These are phyloP conservation scores for Agrotis ipsilon DNA, from an alignment of 2,888 invertebrate genomes.

Conservation along the genomic window DNA sequence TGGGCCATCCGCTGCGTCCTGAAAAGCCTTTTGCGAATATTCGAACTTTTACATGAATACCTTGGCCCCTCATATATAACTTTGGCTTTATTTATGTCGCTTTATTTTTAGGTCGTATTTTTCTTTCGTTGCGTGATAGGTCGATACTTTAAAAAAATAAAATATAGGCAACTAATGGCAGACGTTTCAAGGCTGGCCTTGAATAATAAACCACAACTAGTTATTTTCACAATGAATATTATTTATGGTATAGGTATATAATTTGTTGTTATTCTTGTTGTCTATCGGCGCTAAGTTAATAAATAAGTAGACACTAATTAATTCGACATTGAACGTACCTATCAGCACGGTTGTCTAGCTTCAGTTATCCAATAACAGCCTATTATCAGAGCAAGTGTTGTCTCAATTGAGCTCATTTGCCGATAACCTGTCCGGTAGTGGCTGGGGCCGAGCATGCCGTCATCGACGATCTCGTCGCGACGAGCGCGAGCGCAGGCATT, in stretches of 20 bases:
- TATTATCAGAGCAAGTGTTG: constrained; percentile 72
- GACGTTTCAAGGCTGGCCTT: constrained; percentile 39
- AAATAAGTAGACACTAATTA: constrained; percentile 56
- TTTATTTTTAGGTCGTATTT: constrained; percentile 20
- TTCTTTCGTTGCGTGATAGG: constrained; percentile 31
- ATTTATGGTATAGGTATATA: constrained; percentile 20
- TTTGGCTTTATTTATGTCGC: constrained; percentile 27
- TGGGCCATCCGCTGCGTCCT: constrained; percentile 80
- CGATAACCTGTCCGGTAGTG: constrained; percentile 76
- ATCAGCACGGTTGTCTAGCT: constrained; percentile 56
- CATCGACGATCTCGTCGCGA: constrained; percentile 77
- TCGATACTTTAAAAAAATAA: constrained; percentile 11
- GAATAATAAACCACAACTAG: constrained; percentile 26
- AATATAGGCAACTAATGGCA: neutral
- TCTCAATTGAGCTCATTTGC: constrained; percentile 83
- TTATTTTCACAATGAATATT: constrained; percentile 26
- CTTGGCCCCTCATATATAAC: constrained; percentile 39
- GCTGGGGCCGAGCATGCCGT: constrained; percentile 71
- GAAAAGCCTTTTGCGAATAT: constrained; percentile 73
- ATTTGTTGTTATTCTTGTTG: constrained; percentile 9
- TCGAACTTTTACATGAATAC: constrained; percentile 65
- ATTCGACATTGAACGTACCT: constrained; percentile 67
- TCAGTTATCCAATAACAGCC: constrained; percentile 70
- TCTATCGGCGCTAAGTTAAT: constrained; percentile 21
- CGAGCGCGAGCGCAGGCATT: constrained; percentile 61